Evolutionary conservation across 2,113 vertebrate genomes (phyloP).

Genomic region (Syngnathus typhle): DNA sequence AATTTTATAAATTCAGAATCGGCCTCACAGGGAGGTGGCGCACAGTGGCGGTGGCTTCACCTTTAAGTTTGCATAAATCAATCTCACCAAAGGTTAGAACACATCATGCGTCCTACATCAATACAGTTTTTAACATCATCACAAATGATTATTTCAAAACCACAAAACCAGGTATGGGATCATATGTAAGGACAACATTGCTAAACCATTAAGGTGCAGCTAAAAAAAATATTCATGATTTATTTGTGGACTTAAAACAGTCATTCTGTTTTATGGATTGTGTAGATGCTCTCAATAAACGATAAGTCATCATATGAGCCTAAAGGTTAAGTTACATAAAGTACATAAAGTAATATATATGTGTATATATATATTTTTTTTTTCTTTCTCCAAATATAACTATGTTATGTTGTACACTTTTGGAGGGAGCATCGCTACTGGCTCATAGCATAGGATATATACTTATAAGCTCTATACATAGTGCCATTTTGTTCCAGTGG

Average conservation of each 20-base stretch:
- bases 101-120: slow-evolving; percentile 60
- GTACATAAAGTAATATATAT: too few species aligned
- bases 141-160: slow-evolving; percentile 37
- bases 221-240: not conserved
- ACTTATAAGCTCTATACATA: slow-evolving; percentile 41
- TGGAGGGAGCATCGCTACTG: slow-evolving; percentile 31
- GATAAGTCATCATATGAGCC: not conserved
- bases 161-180: slow-evolving; percentile 40
- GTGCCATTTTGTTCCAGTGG: slow-evolving; percentile 58
- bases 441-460: slow-evolving; percentile 25
- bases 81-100: slow-evolving; percentile 68
- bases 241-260: not conserved
- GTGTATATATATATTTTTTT: too few species aligned
- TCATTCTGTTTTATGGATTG: not conserved
- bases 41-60: slow-evolving; percentile 69
- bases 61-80: slow-evolving; percentile 73
- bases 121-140: slow-evolving; percentile 58
- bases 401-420: slow-evolving; percentile 11
- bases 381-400: not conserved
- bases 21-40: slow-evolving; percentile 61
- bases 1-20: slow-evolving; percentile 77
- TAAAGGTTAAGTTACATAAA: not conserved
- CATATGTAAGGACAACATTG: slow-evolving; percentile 5
- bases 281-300: not conserved
- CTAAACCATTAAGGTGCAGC: not conserved